Evolutionary conservation across 2,113 vertebrate species (phyloP), one percentile per base, ranked within the genome.

Genomic region (Anhinga rufa): DNA sequence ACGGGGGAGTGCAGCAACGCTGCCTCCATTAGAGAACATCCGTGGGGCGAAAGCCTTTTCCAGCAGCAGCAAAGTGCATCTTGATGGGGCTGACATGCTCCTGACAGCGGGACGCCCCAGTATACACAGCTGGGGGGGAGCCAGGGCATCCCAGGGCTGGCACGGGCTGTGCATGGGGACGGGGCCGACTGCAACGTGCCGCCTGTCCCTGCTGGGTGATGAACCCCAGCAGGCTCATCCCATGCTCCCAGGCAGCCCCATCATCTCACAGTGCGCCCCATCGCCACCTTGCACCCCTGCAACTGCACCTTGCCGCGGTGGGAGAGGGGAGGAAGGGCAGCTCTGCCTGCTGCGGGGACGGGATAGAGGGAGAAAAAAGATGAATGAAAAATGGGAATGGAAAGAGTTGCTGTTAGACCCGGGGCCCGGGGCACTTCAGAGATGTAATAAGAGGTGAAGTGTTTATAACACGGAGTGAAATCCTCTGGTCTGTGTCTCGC

Each of bases 201-300:
- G 4, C 15, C 48, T 10, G 31, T 14, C 32, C 44, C 61, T 29
- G 46, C 54, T 12, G 2, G 0, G 69, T 6, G 69, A 10, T 2
- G 54, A 2, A 14, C 4, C 36, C 36, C 65, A 2, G 8, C 0
- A 4, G n/a, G n/a, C 10, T 52, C 16, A 0, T 24, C 44, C 61
- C 4, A 0, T 8, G 38, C 36, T 38, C 17, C 22, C n/a, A 6
- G 54, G 42, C 34, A n/a, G 20, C 36, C 14, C 77, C 42, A 4
- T 5, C 51, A 19, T 2, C 31, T 22, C 46, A 3, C 10, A 4
- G 2, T 1, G 11, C 17, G 12, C 14, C 55, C 49, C 85, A 13
- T 4, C 12, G 1, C 14, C 38, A 3, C 60, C 14, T 7, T 5
- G 24, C 74, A 36, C 7, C 57, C 40, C 14, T 6, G 32, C 18